Conservation (phyloP, 2,888 invertebrate species). For the Drosophila lutescens region DNA sequence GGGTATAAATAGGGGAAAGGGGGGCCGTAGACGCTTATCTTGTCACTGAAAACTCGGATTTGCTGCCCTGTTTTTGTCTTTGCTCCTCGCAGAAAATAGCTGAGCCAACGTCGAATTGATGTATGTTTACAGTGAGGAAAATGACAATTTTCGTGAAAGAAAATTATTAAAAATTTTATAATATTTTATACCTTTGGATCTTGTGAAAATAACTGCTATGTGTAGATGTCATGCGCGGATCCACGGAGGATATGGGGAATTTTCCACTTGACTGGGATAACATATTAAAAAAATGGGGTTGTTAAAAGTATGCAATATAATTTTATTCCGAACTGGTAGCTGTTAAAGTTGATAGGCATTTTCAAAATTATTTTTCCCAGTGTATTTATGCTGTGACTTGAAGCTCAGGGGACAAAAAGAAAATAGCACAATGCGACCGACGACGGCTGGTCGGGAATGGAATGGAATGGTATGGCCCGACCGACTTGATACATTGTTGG, state of each 20-base stretch:
- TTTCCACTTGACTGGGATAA: no score
- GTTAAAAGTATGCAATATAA: no score
- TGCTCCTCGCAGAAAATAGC: conserved; percentile 8
- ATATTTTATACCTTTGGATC: no score
- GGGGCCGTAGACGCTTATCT: conserved; percentile 62
- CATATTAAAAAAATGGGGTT: no score
- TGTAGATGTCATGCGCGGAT: no score
- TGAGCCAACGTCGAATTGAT: conserved; percentile 64
- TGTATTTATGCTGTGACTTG: conserved; percentile 30
- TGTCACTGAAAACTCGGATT: conserved; percentile 56
- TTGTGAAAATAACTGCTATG: no score
- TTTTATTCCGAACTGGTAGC: no score
- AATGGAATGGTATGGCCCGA: conserved; percentile 8
- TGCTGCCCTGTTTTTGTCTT: conserved; percentile 23
- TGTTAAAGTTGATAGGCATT: no score
- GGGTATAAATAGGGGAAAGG: no score
- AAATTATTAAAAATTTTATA: neutral
- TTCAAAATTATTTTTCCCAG: neutral
- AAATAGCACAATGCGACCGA: conserved; percentile 49
- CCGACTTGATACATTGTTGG: conserved; percentile 61
- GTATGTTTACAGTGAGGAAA: conserved; percentile 49
- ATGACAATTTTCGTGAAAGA: no score
- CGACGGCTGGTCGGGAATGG: conserved; percentile 19
- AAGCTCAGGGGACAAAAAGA: conserved; percentile 49
- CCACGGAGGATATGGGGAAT: no score